phyloP scores from a whole-genome alignment of 2,888 invertebrate species.

The Drosophila glabriapex region DNA sequence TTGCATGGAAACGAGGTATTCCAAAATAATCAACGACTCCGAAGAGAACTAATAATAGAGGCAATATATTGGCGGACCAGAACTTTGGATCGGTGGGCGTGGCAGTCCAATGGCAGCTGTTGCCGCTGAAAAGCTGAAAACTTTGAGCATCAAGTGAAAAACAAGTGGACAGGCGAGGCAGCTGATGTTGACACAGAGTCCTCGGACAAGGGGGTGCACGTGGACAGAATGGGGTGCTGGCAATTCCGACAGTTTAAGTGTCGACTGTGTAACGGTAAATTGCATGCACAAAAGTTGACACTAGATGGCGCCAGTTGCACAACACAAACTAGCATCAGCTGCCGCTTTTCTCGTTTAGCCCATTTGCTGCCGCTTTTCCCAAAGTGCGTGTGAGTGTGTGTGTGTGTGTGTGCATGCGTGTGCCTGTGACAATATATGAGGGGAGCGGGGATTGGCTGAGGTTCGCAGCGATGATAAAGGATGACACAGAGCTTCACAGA shows the following conservation, averaged over 20 bases:
- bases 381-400: background rate
- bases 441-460: no score
- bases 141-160: slow-evolving; percentile 71
- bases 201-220: background rate
- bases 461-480: slow-evolving; percentile 21
- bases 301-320: slow-evolving; percentile 62
- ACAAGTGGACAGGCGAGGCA: slow-evolving; percentile 64
- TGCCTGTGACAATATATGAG: slow-evolving; percentile 29
- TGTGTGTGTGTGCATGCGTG: background rate
- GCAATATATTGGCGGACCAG: background rate
- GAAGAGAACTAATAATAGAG: slow-evolving; percentile 14
- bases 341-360: slow-evolving; percentile 6
- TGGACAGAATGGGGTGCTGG: background rate
- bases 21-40: slow-evolving; percentile 20
- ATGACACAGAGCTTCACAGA: slow-evolving; percentile 29
- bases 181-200: slow-evolving; percentile 67
- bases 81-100: slow-evolving; percentile 8
- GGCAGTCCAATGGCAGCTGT: slow-evolving; percentile 63
- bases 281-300: slow-evolving; percentile 63
- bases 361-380: slow-evolving; percentile 4
- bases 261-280: slow-evolving; percentile 63
- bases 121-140: slow-evolving; percentile 53
- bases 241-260: slow-evolving; percentile 54
- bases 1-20: background rate
- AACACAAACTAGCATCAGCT: slow-evolving; percentile 50